These are phyloP conservation scores for Ascaphus truei DNA, from an alignment of 2,113 vertebrate species.

Conservation along the genomic window DNA sequence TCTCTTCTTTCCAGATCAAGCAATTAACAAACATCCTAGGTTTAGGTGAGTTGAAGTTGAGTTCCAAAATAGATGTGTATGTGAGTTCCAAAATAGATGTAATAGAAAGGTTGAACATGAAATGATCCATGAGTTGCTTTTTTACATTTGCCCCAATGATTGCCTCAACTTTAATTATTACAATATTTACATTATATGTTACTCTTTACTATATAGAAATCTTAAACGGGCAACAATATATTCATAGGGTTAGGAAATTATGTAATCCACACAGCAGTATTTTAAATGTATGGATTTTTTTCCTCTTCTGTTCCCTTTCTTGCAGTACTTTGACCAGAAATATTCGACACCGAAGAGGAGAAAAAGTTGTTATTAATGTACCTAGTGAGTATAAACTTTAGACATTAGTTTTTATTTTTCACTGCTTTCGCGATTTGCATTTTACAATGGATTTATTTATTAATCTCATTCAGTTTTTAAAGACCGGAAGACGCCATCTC, in stretches of 20 bases:
- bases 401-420: not conserved
- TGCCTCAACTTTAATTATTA: no score
- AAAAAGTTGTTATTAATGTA: slow-evolving; percentile 94
- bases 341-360: slow-evolving; percentile 89
- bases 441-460: not conserved
- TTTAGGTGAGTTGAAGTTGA: slow-evolving; percentile 76
- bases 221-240: no score
- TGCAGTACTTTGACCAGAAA: slow-evolving; percentile 91
- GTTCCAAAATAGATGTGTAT: no score
- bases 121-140: no score
- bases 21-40: slow-evolving; percentile 90
- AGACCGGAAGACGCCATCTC: slow-evolving; percentile 82
- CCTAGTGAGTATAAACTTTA: slow-evolving; percentile 78
- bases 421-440: not conserved
- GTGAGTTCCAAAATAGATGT: no score
- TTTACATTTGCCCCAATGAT: no score
- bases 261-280: no score
- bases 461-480: slow-evolving; percentile 75
- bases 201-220: no score
- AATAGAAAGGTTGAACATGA: no score
- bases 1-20: slow-evolving; percentile 94
- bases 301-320: slow-evolving; percentile 3
- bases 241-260: no score
- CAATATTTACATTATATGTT: no score
- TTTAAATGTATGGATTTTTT: no score